Base-by-base conservation (phyloP, 2,797 vertebrate species). In the Champsocephalus gunnari region DNA sequence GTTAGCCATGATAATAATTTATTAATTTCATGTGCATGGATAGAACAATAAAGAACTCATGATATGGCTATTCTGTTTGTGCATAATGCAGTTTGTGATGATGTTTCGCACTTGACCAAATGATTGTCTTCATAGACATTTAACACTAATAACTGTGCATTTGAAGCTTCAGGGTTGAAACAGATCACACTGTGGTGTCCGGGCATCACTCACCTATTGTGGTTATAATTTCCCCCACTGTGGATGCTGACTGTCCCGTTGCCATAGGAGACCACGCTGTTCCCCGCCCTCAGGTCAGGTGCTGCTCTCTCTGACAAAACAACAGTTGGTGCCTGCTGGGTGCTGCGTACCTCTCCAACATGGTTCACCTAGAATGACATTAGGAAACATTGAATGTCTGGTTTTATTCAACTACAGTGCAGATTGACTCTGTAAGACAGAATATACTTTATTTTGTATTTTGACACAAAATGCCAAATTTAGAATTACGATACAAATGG, bases 291-390 rank as follows among this genome's bases (percentile, higher is more conserved):
- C 57, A 93, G 63, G 19, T 92, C 90, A 66, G 91, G 93, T 0
- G 41, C 88, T 0, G 89, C 90, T 73, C 94, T 95, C 81, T 96
- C 96, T 0, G 95, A 96, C 55, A 94, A 81, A 43, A 94, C 92
- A 4, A 96, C 73, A 0, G 96, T 95, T 2, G 95, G 94, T 12
- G 95, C 93, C 0, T 93, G 93, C 54, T 92, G 93, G 55, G 85
- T 79, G 66, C 93, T 94, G 57, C 68, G 80, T 1, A 73, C 88
- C 0, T 89, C 92, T 0, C 91, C 91, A 32, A 94, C 93, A 5
- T 89, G 91, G 83, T 95, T 93, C 80, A 95, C 95, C 96, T 97
- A 75, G 63, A 77, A 81, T 61, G 73, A 11, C 19, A 48, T 3
- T 10, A 60, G 10, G 14, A 62, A 43, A 75, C 3, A 51, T 56